Evolutionary conservation across 2,888 invertebrate species (phyloP).

Genomic region (Synergus itoensis): DNA sequence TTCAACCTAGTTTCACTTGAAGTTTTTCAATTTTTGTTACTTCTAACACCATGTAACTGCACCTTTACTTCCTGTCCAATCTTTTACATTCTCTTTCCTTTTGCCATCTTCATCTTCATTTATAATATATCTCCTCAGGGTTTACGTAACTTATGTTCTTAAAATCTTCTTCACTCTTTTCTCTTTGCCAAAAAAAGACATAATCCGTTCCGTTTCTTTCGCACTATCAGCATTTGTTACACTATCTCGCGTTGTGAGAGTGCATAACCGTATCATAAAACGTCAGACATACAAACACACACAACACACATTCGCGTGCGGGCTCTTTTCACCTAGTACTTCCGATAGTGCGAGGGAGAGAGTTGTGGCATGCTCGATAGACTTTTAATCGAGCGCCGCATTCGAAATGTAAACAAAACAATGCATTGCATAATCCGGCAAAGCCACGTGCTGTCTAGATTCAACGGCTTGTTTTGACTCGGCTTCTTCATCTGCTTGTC

Average conservation of each 20-base stretch:
- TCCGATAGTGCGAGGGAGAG: constrained; percentile 7
- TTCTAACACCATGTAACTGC: too few species aligned
- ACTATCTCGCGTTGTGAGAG: neutral
- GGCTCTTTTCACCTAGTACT: neutral
- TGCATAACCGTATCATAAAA: neutral
- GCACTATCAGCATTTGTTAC: neutral
- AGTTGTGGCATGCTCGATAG: constrained; percentile 34
- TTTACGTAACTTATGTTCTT: too few species aligned
- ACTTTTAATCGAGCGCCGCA: constrained; percentile 54
- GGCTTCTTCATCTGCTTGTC: neutral
- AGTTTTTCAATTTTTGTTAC: too few species aligned
- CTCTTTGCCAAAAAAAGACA: neutral
- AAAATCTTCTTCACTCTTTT: too few species aligned
- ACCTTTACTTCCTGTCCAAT: too few species aligned
- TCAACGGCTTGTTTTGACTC: too few species aligned
- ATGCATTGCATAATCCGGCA: neutral
- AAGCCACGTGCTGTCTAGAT: neutral
- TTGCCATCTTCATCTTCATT: too few species aligned
- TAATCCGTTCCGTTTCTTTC: neutral
- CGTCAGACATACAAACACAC: neutral
- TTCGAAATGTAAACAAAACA: constrained; percentile 12
- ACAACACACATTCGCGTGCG: neutral
- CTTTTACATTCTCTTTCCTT: too few species aligned
- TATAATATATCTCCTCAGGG: too few species aligned
- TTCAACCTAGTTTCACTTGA: too few species aligned